These are phyloP conservation scores for Xestoiulus laeticollis DNA, from an alignment of 2,888 invertebrate genomes.

Conservation along the genomic window DNA sequence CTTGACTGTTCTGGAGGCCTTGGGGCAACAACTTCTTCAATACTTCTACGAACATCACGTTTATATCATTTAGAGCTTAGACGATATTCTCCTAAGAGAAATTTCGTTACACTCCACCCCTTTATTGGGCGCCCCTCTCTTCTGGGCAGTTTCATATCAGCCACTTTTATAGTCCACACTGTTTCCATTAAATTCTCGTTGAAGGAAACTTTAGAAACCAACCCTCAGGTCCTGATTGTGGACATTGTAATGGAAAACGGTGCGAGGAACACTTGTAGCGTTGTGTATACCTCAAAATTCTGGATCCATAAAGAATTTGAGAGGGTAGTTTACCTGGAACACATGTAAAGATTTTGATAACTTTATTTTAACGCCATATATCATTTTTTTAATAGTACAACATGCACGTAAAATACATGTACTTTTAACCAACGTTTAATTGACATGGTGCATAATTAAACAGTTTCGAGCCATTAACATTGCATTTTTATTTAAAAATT, in stretches of 20 bases:
- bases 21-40: conserved; percentile 14
- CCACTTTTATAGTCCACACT: not conserved
- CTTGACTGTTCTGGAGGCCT: conserved; percentile 1
- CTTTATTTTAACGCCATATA: too few species aligned
- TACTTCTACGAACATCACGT: conserved; percentile 1
- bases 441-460: too few species aligned
- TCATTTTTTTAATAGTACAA: too few species aligned
- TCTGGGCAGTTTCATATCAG: not conserved
- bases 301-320: not conserved
- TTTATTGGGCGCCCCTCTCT: not conserved
- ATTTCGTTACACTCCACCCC: not conserved
- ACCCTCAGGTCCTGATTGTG: not conserved
- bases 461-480: too few species aligned
- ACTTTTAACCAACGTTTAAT: too few species aligned
- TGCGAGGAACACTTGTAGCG: not conserved
- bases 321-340: not conserved
- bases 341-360: not conserved
- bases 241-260: not conserved
- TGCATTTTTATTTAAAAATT: too few species aligned
- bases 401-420: too few species aligned
- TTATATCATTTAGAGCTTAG: conserved; percentile 10
- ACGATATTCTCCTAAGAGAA: not conserved
- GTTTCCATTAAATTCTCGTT: not conserved
- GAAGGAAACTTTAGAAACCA: not conserved
- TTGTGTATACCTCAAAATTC: not conserved